Base-by-base conservation (phyloP, 2,888 invertebrate species). In the Xanthia togata region DNA sequence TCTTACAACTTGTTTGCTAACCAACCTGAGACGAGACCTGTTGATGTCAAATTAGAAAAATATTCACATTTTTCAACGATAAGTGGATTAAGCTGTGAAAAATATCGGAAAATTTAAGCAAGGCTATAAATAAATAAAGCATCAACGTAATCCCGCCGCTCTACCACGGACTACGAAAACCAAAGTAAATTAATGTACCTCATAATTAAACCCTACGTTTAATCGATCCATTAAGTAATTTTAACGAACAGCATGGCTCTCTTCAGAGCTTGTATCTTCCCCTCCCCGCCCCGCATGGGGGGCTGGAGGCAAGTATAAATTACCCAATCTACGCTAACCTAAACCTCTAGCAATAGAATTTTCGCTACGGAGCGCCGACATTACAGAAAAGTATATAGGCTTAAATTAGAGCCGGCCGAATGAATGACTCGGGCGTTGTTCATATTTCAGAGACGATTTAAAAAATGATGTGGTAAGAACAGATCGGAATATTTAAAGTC, bases 271-370 rank as follows among this genome's bases (percentile, higher is more conserved):
- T 93, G 92, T 93, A 93, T 91, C 92, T 90, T 88, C 90, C 91
- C 90, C 90, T 53, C 91, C 89, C 88, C 87, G 81, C 87, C 88
- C 87, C 87, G 83, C 83, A 87, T 90, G 85, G 90, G 92, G 91
- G 91, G 92, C 88, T 91, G 92, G 93, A 92, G 95, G 95, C 94
- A 93, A 96, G 94, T 96, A 96, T 96, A 96, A 96, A 96, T 96
- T 96, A 95, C 96, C 95, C 94, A 96, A 96, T 96, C 96, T 95
- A 94, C 95, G 94, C 91, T 94, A 93, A 95, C 94, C 95, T 93
- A 94, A 94, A 93, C 93, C 95, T 94, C 93, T 92, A 92, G 93
- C 94, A 94, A 95, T 95, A 94, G 93, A 95, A 95, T 94, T 95
- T 95, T 93, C 93, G 92, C 91, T 92, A 92, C 93, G 92, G 91